Percentiles rank a stretch among this genome's conserved stretches.
Conservation (phyloP, 2,113 vertebrate genomes). For the Halichoerus grypus region DNA sequence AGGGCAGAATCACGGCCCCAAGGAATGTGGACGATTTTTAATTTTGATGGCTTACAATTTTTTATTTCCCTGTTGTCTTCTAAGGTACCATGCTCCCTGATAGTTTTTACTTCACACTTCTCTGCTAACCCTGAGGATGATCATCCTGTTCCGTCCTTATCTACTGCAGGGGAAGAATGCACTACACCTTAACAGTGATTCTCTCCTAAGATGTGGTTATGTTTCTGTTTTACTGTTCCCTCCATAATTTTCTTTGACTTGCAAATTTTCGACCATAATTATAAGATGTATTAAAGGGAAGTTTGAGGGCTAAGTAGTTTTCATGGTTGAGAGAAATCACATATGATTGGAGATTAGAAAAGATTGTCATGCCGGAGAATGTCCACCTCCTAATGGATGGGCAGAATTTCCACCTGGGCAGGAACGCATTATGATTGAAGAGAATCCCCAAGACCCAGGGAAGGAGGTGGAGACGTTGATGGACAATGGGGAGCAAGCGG, state of each 20-base stretch:
- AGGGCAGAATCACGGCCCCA: neutral
- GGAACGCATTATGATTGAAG: accelerated
- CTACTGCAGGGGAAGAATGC: accelerated
- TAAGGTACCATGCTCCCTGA: accelerated
- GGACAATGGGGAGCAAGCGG: accelerated
- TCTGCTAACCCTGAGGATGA: no score
- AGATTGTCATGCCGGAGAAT: accelerated
- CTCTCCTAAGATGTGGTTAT: accelerated
- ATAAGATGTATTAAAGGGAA: neutral
- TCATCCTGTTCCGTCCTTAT: neutral
- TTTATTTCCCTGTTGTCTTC: neutral
- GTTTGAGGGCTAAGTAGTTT: neutral
- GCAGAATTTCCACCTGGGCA: accelerated
- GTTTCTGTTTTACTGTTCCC: neutral
- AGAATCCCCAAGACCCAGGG: no score
- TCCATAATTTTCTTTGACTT: neutral
- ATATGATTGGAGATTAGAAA: neutral
- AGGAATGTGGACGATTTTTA: neutral
- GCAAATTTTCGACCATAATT: neutral
- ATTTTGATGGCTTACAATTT: neutral
- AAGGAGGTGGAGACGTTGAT: neutral
- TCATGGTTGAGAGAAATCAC: neutral
- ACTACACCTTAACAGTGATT: accelerated
- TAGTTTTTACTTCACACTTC: no score
- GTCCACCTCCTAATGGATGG: neutral